phyloP scores from a whole-genome alignment of 2,797 vertebrate species.

The Pygocentrus nattereri region DNA sequence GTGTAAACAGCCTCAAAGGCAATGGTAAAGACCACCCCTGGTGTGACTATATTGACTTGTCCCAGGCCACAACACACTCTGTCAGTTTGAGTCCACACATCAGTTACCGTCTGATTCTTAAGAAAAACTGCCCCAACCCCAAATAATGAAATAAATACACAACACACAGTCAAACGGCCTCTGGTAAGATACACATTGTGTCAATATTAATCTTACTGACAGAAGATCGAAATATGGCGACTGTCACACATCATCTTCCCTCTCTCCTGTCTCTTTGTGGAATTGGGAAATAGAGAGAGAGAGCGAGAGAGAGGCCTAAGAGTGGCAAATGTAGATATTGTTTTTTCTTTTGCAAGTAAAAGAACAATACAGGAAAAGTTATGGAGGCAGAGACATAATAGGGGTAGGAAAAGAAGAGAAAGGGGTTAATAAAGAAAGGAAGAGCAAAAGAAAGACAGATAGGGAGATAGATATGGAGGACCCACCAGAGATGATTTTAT shows the following conservation, averaged over 20 bases:
- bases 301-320: constrained; percentile 6
- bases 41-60: constrained; percentile 81
- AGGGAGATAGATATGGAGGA: constrained; percentile 43
- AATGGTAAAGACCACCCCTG: constrained; percentile 65
- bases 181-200: constrained; percentile 84
- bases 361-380: constrained; percentile 57
- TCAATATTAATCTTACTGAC: constrained; percentile 88
- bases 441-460: constrained; percentile 23
- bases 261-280: constrained; percentile 78
- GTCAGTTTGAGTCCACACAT: constrained; percentile 82
- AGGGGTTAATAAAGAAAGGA: constrained; percentile 37
- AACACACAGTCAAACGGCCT: constrained; percentile 82
- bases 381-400: constrained; percentile 63
- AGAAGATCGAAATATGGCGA: constrained; percentile 86
- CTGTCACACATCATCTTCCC: constrained; percentile 87
- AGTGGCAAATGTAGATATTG: constrained; percentile 7
- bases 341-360: neutral
- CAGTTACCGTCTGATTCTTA: constrained; percentile 88
- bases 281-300: constrained; percentile 66
- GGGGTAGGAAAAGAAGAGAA: constrained; percentile 58
- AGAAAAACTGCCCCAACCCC: constrained; percentile 82
- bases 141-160: constrained; percentile 85
- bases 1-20: constrained; percentile 2
- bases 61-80: constrained; percentile 70
- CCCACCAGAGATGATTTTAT: constrained; percentile 57